These are phyloP conservation scores for Mormyrops boulengeri DNA, from an alignment of 2,797 vertebrate species.

Conservation along the genomic window DNA sequence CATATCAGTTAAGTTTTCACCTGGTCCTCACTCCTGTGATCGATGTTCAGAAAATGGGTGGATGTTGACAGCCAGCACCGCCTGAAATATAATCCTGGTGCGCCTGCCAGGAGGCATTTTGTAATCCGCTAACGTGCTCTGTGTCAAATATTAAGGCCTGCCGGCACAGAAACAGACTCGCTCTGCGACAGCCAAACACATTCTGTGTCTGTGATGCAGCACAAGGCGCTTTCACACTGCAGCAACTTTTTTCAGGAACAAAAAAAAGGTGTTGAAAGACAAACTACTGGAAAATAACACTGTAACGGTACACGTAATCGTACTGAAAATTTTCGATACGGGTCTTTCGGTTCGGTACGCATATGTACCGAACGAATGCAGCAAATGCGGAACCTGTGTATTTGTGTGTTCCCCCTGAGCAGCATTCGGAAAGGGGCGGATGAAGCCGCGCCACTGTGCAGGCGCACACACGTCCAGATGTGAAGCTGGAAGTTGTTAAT, in stretches of 20 bases:
- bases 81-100: constrained; percentile 22
- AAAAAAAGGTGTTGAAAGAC: neutral
- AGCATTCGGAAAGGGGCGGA: neutral
- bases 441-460: neutral
- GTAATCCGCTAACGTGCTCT: constrained; percentile 55
- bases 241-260: neutral
- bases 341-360: too few relatives aligned
- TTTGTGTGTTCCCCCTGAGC: neutral
- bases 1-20: constrained; percentile 21
- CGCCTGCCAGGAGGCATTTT: constrained; percentile 25
- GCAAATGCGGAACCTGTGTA: neutral
- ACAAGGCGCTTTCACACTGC: neutral
- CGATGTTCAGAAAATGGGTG: constrained; percentile 24
- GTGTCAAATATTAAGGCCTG: constrained; percentile 12
- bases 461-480: neutral
- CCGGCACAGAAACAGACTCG: neutral
- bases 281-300: neutral
- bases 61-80: constrained; percentile 24
- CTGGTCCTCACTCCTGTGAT: constrained; percentile 21
- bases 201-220: neutral
- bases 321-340: neutral
- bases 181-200: neutral
- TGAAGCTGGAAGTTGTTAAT: neutral
- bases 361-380: too few relatives aligned
- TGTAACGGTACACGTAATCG: neutral